A percentile compares a stretch with the other conserved stretches of the same genome.
Conservation (phyloP, 2,113 vertebrate species). For the Atherinomorus stipes region DNA sequence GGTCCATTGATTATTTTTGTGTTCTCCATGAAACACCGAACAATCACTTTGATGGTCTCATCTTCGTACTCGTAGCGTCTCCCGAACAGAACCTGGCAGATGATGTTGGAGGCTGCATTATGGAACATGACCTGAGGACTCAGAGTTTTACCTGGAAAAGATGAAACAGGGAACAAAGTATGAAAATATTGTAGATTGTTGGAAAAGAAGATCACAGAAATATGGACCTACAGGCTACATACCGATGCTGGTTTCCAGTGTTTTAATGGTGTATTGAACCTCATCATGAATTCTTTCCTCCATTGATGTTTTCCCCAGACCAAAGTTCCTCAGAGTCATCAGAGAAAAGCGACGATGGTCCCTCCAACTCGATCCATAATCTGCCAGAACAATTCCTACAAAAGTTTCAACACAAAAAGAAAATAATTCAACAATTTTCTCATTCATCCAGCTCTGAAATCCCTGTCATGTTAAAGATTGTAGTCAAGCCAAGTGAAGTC, state of each 20-base stretch:
- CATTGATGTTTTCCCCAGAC: too few species aligned
- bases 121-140: constrained; percentile 74
- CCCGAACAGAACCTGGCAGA: constrained; percentile 82
- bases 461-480: too few species aligned
- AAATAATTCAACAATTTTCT: too few species aligned
- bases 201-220: too few species aligned
- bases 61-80: constrained; percentile 78
- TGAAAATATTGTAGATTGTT: background rate
- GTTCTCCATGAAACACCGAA: constrained; percentile 51
- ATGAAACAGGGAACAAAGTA: background rate
- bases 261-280: too few species aligned
- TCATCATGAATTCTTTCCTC: too few species aligned
- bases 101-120: constrained; percentile 78
- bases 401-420: too few species aligned
- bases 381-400: constrained; percentile 50
- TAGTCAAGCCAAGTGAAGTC: too few species aligned
- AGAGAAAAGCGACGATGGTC: constrained; percentile 84
- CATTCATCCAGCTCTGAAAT: too few species aligned
- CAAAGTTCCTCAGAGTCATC: constrained; percentile 80
- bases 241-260: constrained; percentile 69
- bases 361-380: constrained; percentile 76
- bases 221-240: constrained; percentile 40
- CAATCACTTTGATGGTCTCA: constrained; percentile 45
- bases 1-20: constrained; percentile 66
- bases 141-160: constrained; percentile 52